Conservation (phyloP, 2,888 invertebrate genomes). For the Drosophila kokeensis region DNA sequence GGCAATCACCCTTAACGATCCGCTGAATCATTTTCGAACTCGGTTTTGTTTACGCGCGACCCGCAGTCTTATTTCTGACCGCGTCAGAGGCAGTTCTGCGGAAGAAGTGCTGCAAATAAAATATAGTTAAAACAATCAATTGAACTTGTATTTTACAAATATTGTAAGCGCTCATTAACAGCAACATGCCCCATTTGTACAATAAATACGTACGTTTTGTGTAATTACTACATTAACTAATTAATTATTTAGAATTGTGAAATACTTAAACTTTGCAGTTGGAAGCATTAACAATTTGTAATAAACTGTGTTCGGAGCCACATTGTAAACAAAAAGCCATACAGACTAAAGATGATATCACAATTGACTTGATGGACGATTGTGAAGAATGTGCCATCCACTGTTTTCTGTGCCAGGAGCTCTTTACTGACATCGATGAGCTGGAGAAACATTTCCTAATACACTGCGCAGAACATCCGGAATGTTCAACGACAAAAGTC, state of each 20-base stretch:
- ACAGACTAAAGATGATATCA: not conserved
- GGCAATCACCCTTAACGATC: not conserved
- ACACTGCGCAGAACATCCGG: not conserved
- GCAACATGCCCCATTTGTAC: not conserved
- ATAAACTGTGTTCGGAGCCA: not conserved
- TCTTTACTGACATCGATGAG: conserved; percentile 37
- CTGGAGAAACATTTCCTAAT: conserved; percentile 24
- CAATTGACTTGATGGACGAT: not conserved
- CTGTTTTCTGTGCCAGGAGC: conserved; percentile 34
- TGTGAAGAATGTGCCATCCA: conserved; percentile 1
- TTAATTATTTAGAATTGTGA: not conserved
- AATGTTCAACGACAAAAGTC: not conserved
- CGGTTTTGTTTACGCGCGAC: not conserved
- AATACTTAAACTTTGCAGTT: conserved; percentile 15
- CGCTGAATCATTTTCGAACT: not conserved
- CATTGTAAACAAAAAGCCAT: not conserved
- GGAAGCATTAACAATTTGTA: not conserved
- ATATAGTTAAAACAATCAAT: not conserved
- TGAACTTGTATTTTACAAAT: not conserved
- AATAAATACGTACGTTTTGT: not conserved
- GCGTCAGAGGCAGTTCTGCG: not conserved
- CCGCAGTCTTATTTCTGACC: conserved; percentile 4
- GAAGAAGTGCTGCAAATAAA: not conserved
- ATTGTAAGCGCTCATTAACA: not conserved
- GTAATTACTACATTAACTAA: not conserved